A percentile compares a stretch with the other conserved stretches of the same genome.
Conservation (phyloP, 2,113 vertebrate species). For the Mohoua ochrocephala region DNA sequence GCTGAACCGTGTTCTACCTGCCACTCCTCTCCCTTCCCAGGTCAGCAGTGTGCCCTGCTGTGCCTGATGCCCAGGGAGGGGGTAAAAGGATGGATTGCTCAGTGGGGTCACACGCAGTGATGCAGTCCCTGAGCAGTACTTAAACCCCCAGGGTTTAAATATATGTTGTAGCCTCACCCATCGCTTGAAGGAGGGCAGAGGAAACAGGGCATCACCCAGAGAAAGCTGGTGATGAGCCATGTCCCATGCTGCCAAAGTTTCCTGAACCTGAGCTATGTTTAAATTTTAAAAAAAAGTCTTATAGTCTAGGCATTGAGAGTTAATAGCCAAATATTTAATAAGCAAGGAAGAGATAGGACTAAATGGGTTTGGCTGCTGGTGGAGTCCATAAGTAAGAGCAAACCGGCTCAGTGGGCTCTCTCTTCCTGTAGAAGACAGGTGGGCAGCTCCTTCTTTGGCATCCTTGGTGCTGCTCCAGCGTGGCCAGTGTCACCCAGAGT, state of each 20-base stretch:
- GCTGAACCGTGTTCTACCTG: background rate
- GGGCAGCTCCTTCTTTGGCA: background rate
- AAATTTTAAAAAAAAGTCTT: background rate
- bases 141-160: background rate
- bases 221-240: background rate
- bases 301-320: background rate
- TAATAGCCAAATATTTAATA: background rate
- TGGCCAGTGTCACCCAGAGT: background rate
- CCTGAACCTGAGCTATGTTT: background rate
- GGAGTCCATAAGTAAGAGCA: background rate
- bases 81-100: background rate
- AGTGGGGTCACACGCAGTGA: rapidly evolving
- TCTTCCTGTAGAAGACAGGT: background rate
- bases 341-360: background rate
- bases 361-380: background rate
- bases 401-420: background rate
- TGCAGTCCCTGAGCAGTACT: background rate
- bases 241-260: background rate
- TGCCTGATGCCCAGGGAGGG: background rate
- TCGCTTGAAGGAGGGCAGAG: background rate
- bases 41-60: background rate
- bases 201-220: background rate
- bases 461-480: background rate
- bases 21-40: background rate
- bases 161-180: background rate